Evolutionary conservation across 2,797 vertebrate genomes (phyloP).

Genomic region (Pteronotus mesoamericanus): DNA sequence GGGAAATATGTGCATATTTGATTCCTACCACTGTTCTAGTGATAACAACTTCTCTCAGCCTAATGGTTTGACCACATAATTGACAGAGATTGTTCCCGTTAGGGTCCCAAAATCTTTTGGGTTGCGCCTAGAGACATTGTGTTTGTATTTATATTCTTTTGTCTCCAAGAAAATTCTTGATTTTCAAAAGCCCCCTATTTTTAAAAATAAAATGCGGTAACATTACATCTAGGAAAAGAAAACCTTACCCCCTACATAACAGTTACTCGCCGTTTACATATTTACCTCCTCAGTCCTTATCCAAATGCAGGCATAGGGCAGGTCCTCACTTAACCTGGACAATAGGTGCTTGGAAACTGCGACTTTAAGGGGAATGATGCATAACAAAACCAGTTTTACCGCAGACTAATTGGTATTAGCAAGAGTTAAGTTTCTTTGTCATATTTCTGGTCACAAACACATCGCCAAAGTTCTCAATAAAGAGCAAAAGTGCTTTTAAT

Average conservation of each 20-base stretch:
- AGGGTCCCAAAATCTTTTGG: neutral
- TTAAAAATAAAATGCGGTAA: neutral
- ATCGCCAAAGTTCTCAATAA: neutral
- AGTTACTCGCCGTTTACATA: neutral
- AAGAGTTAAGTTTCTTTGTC: neutral
- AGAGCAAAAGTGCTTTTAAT: neutral
- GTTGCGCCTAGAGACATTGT: neutral
- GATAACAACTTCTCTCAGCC: neutral
- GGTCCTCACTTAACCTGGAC: neutral
- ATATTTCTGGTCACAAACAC: neutral
- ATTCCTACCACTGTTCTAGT: neutral
- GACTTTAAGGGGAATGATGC: neutral
- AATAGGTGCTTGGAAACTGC: neutral
- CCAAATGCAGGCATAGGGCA: neutral
- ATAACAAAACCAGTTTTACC: neutral
- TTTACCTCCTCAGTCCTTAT: neutral
- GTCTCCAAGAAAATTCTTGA: slow-evolving; percentile 3
- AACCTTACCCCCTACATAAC: neutral
- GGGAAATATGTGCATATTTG: neutral
- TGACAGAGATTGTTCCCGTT: neutral
- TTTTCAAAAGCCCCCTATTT: neutral
- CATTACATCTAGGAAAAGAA: neutral
- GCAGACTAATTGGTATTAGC: neutral
- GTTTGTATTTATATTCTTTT: neutral
- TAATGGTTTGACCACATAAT: neutral